Conservation (phyloP, 2,797 vertebrate genomes). For the Miichthys miiuy region DNA sequence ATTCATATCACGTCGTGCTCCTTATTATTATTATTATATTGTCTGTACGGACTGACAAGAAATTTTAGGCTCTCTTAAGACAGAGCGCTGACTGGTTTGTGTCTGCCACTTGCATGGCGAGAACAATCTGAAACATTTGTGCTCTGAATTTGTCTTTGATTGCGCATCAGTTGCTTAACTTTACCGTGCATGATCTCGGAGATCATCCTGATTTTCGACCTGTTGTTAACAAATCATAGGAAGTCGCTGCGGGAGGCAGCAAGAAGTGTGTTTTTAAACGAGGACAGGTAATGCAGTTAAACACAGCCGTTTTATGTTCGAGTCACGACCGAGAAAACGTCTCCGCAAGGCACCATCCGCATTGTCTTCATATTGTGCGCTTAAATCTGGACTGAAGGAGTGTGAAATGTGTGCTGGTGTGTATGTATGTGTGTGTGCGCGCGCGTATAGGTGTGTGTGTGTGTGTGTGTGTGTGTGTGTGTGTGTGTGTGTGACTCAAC, state of each 20-base stretch:
- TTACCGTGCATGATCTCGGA: constrained; percentile 19
- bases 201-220: constrained; percentile 32
- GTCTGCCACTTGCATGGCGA: background rate
- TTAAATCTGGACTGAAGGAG: constrained; percentile 28
- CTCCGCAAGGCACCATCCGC: constrained; percentile 44
- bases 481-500: constrained; percentile 56
- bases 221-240: constrained; percentile 31
- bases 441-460: background rate
- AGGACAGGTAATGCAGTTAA: constrained; percentile 6
- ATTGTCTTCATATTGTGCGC: constrained; percentile 44
- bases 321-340: constrained; percentile 33
- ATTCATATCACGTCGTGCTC: constrained; percentile 74
- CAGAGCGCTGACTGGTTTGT: background rate
- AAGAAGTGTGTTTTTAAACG: background rate
- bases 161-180: constrained; percentile 47
- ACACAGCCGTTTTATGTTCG: background rate
- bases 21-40: constrained; percentile 33
- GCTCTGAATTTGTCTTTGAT: background rate
- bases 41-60: background rate
- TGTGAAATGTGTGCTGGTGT: background rate
- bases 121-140: background rate
- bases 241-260: constrained; percentile 14
- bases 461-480: background rate
- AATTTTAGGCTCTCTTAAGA: background rate
- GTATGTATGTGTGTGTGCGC: background rate